phyloP scores from a whole-genome alignment of 2,888 invertebrate genomes.

The Fabriciana adippe region DNA sequence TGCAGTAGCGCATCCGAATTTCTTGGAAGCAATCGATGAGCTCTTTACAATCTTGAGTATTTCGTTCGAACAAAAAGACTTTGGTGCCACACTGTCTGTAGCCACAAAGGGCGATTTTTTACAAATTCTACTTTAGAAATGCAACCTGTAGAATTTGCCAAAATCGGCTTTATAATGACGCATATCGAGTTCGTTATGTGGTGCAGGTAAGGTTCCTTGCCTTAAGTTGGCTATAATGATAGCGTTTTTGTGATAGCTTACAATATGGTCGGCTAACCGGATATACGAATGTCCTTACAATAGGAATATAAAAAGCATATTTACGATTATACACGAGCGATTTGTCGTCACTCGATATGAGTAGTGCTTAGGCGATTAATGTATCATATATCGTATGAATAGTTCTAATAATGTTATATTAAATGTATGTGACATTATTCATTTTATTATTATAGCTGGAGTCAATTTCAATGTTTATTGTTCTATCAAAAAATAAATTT shows the following conservation, averaged over 20 bases:
- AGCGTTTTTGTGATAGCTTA: slow-evolving; percentile 65
- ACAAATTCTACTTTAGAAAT: slow-evolving; percentile 72
- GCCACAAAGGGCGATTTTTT: slow-evolving; percentile 72
- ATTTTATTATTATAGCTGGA: background rate
- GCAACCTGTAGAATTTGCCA: slow-evolving; percentile 55
- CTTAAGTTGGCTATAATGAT: slow-evolving; percentile 57
- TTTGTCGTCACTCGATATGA: slow-evolving; percentile 78
- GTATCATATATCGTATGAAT: slow-evolving; percentile 64
- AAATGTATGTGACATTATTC: slow-evolving; percentile 14
- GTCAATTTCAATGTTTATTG: background rate
- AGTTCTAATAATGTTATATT: slow-evolving; percentile 31
- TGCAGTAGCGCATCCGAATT: slow-evolving; percentile 49
- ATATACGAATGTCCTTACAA: slow-evolving; percentile 70
- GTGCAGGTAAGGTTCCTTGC: slow-evolving; percentile 38
- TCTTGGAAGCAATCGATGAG: slow-evolving; percentile 67
- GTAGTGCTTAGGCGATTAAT: slow-evolving; percentile 66
- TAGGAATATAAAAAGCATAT: slow-evolving; percentile 68
- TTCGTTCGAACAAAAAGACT: slow-evolving; percentile 70
- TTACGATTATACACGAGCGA: slow-evolving; percentile 79
- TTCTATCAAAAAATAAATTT: no score
- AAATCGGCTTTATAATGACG: slow-evolving; percentile 50
- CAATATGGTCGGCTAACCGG: slow-evolving; percentile 74
- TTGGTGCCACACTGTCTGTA: slow-evolving; percentile 79
- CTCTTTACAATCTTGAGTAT: slow-evolving; percentile 58
- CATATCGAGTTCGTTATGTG: slow-evolving; percentile 49